Conservation (phyloP, 2,888 invertebrate genomes). For the Mechanitis mazaeus region DNA sequence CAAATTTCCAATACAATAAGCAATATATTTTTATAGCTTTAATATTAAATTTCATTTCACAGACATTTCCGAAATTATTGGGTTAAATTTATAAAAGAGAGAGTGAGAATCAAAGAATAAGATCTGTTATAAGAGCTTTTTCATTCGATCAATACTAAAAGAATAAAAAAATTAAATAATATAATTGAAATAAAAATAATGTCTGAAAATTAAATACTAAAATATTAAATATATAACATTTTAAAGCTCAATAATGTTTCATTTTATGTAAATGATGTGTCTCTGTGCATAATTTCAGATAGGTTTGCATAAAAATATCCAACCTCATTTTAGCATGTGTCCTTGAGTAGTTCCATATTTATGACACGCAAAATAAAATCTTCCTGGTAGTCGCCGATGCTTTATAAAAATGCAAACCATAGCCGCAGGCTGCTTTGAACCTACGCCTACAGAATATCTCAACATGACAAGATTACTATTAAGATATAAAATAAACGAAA, state of each 20-base stretch:
- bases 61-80: too few relatives aligned
- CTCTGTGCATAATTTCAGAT: slow-evolving; percentile 69
- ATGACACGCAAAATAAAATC: slow-evolving; percentile 73
- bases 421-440: slow-evolving; percentile 54
- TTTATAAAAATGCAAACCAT: slow-evolving; percentile 75
- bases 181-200: not conserved
- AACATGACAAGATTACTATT: slow-evolving; percentile 36
- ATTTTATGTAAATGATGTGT: slow-evolving; percentile 45
- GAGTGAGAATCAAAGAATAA: too few relatives aligned
- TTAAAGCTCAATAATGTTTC: slow-evolving; percentile 34
- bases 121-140: too few relatives aligned
- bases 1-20: too few relatives aligned
- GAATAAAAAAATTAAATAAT: not conserved
- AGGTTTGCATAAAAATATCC: slow-evolving; percentile 67
- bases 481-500: slow-evolving; percentile 22
- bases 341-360: slow-evolving; percentile 68
- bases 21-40: too few relatives aligned
- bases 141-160: not conserved
- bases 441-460: slow-evolving; percentile 59
- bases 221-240: slow-evolving; percentile 6
- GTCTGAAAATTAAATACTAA: too few relatives aligned
- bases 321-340: slow-evolving; percentile 51
- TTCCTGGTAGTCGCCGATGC: slow-evolving; percentile 61
- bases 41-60: too few relatives aligned
- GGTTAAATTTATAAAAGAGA: too few relatives aligned